Percentiles rank a stretch among this genome's conserved stretches.
Evolutionary conservation across 2,113 vertebrate genomes (phyloP).

Genomic region (Menura novaehollandiae): DNA sequence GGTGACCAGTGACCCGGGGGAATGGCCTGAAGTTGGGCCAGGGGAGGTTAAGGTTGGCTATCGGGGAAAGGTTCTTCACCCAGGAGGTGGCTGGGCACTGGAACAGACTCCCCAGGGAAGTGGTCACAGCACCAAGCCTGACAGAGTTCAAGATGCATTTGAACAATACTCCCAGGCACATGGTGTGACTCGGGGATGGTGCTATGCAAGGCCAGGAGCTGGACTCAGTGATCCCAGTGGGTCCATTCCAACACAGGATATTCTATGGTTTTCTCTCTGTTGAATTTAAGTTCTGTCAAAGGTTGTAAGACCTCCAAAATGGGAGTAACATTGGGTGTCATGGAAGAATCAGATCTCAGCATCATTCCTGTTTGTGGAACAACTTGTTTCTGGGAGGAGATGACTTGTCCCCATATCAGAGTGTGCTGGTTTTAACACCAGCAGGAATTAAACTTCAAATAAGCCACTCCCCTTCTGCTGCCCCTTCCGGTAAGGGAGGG

Average conservation of each 20-base stretch:
- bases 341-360: not conserved
- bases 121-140: not conserved
- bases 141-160: fast-evolving
- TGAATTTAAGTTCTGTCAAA: not conserved
- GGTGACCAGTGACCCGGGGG: not conserved
- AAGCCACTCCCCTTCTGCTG: not conserved
- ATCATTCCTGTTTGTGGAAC: not conserved
- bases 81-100: fast-evolving
- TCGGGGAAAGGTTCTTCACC: fast-evolving
- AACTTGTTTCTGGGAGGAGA: not conserved
- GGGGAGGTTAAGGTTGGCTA: not conserved
- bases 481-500: too few relatives aligned
- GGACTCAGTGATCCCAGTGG: not conserved
- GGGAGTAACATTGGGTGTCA: fast-evolving
- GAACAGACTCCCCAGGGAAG: not conserved
- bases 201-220: not conserved
- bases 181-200: not conserved
- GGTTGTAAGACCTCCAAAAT: not conserved
- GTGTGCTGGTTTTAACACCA: not conserved
- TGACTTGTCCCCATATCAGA: not conserved
- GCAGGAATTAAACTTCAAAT: not conserved
- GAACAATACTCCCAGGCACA: not conserved
- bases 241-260: not conserved
- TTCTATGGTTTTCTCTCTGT: not conserved
- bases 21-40: not conserved